A percentile compares a stretch with the other conserved stretches of the same genome.
Evolutionary conservation across 2,797 vertebrate species (phyloP).

Genomic region (Enteromius unitaeniatus): DNA sequence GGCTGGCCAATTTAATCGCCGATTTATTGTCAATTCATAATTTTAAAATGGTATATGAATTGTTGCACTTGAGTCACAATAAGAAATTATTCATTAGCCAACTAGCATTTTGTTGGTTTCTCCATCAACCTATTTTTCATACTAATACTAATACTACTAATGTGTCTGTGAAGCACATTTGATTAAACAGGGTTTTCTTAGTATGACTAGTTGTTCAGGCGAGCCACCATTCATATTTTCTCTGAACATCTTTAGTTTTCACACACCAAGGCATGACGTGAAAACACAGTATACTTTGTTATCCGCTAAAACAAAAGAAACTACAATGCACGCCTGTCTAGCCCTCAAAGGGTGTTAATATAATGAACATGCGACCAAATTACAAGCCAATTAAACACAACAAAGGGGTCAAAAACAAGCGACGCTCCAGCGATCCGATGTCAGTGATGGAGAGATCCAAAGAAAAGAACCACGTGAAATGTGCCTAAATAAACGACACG

Average conservation of each 20-base stretch:
- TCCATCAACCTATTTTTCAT: background rate
- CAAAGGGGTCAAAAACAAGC: slow-evolving; percentile 59
- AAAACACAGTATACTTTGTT: background rate
- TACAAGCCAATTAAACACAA: slow-evolving; percentile 46
- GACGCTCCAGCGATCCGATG: background rate
- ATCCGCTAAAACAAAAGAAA: slow-evolving; percentile 25
- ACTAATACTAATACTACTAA: background rate
- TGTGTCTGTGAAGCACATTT: background rate
- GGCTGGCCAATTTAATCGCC: too few relatives aligned
- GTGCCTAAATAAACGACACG: slow-evolving; percentile 75
- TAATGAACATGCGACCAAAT: slow-evolving; percentile 26
- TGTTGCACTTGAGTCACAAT: too few relatives aligned
- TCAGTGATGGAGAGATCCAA: background rate
- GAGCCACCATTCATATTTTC: background rate
- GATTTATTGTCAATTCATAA: too few relatives aligned
- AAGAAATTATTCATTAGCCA: background rate
- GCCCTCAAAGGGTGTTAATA: background rate
- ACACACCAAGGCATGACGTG: background rate
- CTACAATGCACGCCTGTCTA: slow-evolving; percentile 15
- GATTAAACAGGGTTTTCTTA: background rate
- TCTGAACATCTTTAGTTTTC: background rate
- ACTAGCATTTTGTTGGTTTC: background rate
- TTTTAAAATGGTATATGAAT: too few relatives aligned
- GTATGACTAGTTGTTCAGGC: background rate
- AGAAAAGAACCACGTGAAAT: slow-evolving; percentile 67